Base-by-base conservation (phyloP, 2,888 invertebrate species). In the Baccha elongata region DNA sequence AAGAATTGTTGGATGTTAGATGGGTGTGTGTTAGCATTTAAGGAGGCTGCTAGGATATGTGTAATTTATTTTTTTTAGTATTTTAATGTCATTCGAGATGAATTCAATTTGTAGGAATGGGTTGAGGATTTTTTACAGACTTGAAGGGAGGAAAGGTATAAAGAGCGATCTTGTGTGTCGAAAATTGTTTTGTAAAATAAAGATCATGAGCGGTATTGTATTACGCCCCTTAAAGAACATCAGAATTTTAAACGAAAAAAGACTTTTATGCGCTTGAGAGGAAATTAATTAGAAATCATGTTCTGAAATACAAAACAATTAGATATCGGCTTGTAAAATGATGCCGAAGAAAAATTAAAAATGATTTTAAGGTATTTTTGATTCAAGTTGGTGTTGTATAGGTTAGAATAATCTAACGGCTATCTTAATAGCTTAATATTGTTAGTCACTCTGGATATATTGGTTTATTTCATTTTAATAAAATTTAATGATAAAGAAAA, bases 101-200 rank as follows among this genome's bases (percentile, higher is more conserved):
- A 83, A 83, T 83, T 83, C 78, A 83, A 83, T 83, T 78, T 83
- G 83, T 53, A 78, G 83, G 72, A 72, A 83, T 73, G 83, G 72
- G 73, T 78, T 72, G 19, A 37, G 11, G 64, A 37, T 21, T 21
- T 44, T 13, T 26, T 35, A 8, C 1, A 4, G 53, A n/a, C 17
- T 52, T 8, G 2, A 10, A 13, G 10, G 13, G 10, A 10, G 42
- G 8, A 29, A n/a, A 13, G 21, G 13, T 48, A 48, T 21, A 3
- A 8, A 40, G 13, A 13, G 13, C 37, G 37, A 40, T 40, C 37
- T 55, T 40, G 8, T 40, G 8, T 23, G 10, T n/a, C 15, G 15
- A 1, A 17, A 29, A 35, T 26, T n/a, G 42, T 13, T 48, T 8
- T 10, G 23, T 8, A 15, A 48, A 50, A 35, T 50, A 5, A 42